Conservation (phyloP, 2,797 vertebrate species). For the Sebastes flavidus region DNA sequence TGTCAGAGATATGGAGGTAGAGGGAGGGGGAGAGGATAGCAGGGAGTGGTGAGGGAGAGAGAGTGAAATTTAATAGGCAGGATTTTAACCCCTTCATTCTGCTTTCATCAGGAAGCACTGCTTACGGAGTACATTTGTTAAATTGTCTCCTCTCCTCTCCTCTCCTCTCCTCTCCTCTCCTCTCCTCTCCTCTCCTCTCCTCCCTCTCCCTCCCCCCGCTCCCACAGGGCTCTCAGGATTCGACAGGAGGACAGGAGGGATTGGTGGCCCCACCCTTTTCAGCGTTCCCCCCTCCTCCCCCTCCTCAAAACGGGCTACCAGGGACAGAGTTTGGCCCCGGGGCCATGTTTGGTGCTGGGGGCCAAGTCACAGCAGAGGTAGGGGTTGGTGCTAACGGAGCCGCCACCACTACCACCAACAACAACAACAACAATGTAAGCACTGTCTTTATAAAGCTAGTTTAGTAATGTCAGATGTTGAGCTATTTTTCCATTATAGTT, state of each 20-base stretch:
- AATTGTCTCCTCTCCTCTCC: constrained; percentile 8
- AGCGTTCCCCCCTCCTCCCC: constrained; percentile 79
- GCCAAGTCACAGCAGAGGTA: constrained; percentile 70
- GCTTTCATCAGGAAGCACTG: constrained; percentile 15
- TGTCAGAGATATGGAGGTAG: constrained; percentile 70
- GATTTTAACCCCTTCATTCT: constrained; percentile 51
- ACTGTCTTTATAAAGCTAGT: background rate
- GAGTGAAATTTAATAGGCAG: constrained; percentile 67
- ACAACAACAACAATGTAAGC: constrained; percentile 69
- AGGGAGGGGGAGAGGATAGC: constrained; percentile 10
- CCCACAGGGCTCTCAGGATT: constrained; percentile 80
- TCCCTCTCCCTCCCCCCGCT: background rate
- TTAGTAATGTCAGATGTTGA: background rate
- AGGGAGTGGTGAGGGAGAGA: constrained; percentile 20
- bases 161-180: background rate
- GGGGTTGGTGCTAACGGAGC: constrained; percentile 65
- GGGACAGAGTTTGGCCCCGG: constrained; percentile 76
- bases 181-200: background rate
- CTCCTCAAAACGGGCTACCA: constrained; percentile 80
- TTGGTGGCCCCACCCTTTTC: constrained; percentile 78
- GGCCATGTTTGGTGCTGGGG: constrained; percentile 73
- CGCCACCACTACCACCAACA: constrained; percentile 26
- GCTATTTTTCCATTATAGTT: background rate
- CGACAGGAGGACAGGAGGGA: constrained; percentile 79
- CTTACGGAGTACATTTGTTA: constrained; percentile 36